Evolutionary conservation across 2,888 invertebrate genomes (phyloP).

Genomic region (Nephrotoma appendiculata): DNA sequence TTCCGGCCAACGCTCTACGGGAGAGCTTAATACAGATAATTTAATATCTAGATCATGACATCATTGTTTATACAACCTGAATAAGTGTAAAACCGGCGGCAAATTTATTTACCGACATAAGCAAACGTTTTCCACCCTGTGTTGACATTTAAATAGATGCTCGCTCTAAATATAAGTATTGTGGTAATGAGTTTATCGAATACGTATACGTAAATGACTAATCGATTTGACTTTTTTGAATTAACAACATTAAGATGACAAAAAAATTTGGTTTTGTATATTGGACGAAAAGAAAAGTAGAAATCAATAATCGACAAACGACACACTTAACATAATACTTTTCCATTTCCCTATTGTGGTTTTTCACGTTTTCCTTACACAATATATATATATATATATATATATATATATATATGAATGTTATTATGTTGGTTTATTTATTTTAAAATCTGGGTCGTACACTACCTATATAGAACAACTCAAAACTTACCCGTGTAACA

Average conservation of each 20-base stretch:
- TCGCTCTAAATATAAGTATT: background rate
- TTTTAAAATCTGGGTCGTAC: background rate
- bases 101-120: background rate
- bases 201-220: background rate
- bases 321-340: background rate
- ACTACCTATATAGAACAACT: background rate
- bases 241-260: background rate
- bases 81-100: background rate
- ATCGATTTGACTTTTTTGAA: background rate
- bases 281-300: background rate
- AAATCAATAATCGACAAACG: background rate
- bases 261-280: background rate
- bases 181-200: background rate
- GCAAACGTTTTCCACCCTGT: background rate
- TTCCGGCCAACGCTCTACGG: background rate
- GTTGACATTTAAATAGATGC: background rate
- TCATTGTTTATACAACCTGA: background rate
- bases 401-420: too few species aligned
- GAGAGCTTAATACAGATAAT: background rate
- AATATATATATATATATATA: too few species aligned
- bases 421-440: background rate
- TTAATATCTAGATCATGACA: background rate
- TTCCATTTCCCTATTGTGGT: background rate
- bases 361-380: background rate
- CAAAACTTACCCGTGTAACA: conserved; percentile 58